Base-by-base conservation (phyloP, 2,113 vertebrate genomes). In the Rhipidura dahli region DNA sequence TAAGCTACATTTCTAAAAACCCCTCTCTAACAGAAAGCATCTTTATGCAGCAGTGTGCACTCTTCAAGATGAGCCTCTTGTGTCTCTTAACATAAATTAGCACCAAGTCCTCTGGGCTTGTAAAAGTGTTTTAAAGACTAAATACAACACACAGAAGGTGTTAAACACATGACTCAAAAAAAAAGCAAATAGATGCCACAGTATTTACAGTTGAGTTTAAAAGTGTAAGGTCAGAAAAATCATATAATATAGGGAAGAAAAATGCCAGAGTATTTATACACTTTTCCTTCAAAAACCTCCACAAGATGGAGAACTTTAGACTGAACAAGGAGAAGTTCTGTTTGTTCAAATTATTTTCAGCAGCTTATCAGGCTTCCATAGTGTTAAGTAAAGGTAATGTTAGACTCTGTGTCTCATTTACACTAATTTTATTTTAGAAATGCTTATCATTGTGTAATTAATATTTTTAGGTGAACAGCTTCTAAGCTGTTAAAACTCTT, bases 31-130 rank as follows among this genome's bases (percentile, higher is more conserved):
- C 57, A 76, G 65, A 79, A 78, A 85, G 66, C n/a, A 27, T 85
- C 49, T 82, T 83, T 33, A 24, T 69, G 61, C 69, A 79, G 60
- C 81, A 85, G 60, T 0, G 16, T 40, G 76, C 44, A 7, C 26
- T 88, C 47, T 18, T 17, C 79, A 53, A 77, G 54, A 73, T 86
- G 59, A 86, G 50, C 63, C 71, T 85, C 82, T 83, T 50, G 16
- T 59, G 33, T 44, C 44, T 88, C 72, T 77, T 57, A 66, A 84
- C 91, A 94, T 87, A 95, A 92, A 89, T 92, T 94, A 95, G 35
- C 89, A 91, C 72, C 64, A 54, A 51, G 21, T 71, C 71, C 39
- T 33, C 87, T 73, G 60, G 10, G 51, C 73, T 87, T 75, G 39
- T 51, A 47, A 33, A 90, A 93, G 70, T 42, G 42, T 79, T 94